Conservation (phyloP, 2,888 invertebrate species). For the Villa cingulata region DNA sequence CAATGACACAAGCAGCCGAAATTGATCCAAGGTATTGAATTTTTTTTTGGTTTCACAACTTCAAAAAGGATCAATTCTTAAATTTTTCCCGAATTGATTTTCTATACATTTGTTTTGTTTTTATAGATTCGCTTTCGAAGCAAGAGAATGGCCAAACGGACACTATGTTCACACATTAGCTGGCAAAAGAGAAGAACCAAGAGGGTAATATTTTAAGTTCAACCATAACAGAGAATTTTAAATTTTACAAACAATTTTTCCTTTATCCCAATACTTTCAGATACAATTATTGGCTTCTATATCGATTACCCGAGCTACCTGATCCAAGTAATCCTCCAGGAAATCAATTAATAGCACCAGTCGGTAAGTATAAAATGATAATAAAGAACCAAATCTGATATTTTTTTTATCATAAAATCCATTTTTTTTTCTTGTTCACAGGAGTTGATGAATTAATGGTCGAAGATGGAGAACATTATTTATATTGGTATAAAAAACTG, state of each 20-base stretch:
- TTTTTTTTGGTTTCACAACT: slow-evolving; percentile 22
- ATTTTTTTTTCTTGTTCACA: slow-evolving; percentile 11
- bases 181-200: slow-evolving; percentile 35
- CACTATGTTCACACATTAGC: slow-evolving; percentile 79
- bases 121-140: slow-evolving; percentile 53
- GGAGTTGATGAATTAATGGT: slow-evolving; percentile 79
- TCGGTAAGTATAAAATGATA: slow-evolving; percentile 47
- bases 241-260: too few species aligned
- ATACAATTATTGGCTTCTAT: slow-evolving; percentile 81
- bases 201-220: slow-evolving; percentile 34
- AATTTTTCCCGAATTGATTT: not conserved
- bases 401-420: not conserved
- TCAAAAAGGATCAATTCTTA: not conserved
- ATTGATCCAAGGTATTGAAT: slow-evolving; percentile 48
- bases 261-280: slow-evolving; percentile 31
- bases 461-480: slow-evolving; percentile 76
- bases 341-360: slow-evolving; percentile 75
- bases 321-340: slow-evolving; percentile 70
- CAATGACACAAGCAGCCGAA: slow-evolving; percentile 75
- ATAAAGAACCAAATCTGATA: too few species aligned
- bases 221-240: too few species aligned
- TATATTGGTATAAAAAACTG: slow-evolving; percentile 88
- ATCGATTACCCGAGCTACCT: slow-evolving; percentile 65
- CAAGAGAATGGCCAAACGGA: slow-evolving; percentile 84
- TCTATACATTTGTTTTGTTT: not conserved